A percentile compares a stretch with the other conserved stretches of the same genome.
These are phyloP conservation scores for Melopsittacus undulatus DNA, from an alignment of 2,797 vertebrate species.

Conservation along the genomic window DNA sequence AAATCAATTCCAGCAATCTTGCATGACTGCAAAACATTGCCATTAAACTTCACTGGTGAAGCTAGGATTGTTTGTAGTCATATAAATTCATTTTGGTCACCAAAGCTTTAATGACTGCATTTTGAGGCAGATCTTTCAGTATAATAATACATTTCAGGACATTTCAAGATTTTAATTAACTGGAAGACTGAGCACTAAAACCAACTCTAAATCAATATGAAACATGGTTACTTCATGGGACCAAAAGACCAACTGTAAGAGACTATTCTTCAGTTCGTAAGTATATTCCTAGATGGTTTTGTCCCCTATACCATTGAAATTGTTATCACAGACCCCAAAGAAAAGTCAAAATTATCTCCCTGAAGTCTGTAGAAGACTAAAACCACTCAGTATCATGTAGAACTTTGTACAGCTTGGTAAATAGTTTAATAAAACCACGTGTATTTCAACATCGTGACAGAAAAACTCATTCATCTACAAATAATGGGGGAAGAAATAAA, in stretches of 20 bases:
- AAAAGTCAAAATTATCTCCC: neutral
- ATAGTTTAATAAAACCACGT: neutral
- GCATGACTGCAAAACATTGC: neutral
- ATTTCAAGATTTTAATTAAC: neutral
- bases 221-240: neutral
- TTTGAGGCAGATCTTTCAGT: neutral
- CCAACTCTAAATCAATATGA: neutral
- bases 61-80: neutral
- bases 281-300: neutral
- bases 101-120: neutral
- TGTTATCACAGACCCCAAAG: neutral
- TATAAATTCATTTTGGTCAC: neutral
- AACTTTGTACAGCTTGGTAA: neutral
- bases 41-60: neutral
- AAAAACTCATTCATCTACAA: neutral
- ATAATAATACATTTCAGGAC: neutral
- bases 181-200: neutral
- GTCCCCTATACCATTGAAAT: neutral
- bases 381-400: neutral
- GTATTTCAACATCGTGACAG: neutral
- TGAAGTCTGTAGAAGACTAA: neutral
- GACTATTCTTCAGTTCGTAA: neutral
- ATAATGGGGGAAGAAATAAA: neutral
- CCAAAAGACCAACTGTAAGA: neutral
- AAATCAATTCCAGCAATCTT: neutral